phyloP scores from a whole-genome alignment of 2,797 vertebrate species.

The Remorina albescens region DNA sequence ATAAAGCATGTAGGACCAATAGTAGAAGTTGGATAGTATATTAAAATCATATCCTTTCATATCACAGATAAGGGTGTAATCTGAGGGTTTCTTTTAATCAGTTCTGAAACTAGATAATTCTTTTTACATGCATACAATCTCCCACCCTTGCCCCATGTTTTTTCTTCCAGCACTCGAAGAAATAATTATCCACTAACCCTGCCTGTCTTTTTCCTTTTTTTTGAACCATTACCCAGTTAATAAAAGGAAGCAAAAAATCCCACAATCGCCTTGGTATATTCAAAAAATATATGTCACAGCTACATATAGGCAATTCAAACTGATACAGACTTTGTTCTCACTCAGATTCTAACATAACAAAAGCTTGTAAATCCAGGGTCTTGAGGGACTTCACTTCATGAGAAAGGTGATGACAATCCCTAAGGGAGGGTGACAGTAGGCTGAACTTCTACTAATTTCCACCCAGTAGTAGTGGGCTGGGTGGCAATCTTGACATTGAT shows the following conservation, averaged over 20 bases:
- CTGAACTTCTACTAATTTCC: conserved; percentile 12
- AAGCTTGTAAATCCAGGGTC: conserved; percentile 2
- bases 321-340: conserved; percentile 1
- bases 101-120: not conserved
- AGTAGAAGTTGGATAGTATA: not conserved
- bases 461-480: conserved; percentile 9
- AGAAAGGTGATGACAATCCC: conserved; percentile 1
- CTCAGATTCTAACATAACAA: conserved; percentile 16
- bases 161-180: not conserved
- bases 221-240: not conserved
- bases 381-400: not conserved
- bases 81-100: not conserved
- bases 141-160: not conserved
- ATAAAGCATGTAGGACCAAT: too few relatives aligned
- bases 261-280: conserved; percentile 31
- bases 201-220: conserved; percentile 6
- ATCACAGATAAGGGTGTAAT: not conserved
- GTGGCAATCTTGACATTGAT: conserved; percentile 37
- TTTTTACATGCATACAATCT: not conserved
- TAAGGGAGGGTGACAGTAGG: conserved; percentile 12
- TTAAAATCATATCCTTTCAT: not conserved
- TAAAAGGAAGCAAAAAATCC: conserved; percentile 28
- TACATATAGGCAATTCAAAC: conserved; percentile 31
- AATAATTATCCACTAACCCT: conserved; percentile 16
- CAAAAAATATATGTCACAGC: conserved; percentile 18